Percentiles rank a stretch among this genome's conserved stretches.
phyloP scores from a whole-genome alignment of 2,797 vertebrate genomes.

The Choloepus didactylus region DNA sequence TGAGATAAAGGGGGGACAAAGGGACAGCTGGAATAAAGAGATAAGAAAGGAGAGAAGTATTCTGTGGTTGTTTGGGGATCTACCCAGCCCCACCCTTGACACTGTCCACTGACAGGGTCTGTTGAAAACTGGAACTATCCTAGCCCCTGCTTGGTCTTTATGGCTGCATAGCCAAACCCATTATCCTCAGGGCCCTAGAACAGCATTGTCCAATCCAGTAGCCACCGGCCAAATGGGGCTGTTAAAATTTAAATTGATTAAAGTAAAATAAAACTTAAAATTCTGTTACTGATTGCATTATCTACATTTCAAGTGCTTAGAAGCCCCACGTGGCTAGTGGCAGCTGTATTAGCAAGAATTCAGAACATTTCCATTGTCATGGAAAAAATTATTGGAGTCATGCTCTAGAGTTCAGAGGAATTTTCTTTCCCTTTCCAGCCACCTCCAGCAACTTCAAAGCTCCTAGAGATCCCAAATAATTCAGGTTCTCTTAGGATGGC shows the following conservation, averaged over 20 bases:
- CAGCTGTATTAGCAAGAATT: not conserved
- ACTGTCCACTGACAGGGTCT: not conserved
- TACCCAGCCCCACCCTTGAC: not conserved
- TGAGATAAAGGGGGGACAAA: conserved; percentile 41
- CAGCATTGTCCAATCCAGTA: too few relatives aligned
- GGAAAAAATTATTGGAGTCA: conserved; percentile 6
- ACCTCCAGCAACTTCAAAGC: conserved; percentile 36
- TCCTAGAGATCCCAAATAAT: not conserved
- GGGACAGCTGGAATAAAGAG: conserved; percentile 61
- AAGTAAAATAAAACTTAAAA: conserved; percentile 10
- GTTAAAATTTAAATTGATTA: too few relatives aligned
- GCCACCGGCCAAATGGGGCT: too few relatives aligned
- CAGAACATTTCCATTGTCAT: not conserved
- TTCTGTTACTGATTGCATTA: conserved; percentile 27
- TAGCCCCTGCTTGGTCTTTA: not conserved
- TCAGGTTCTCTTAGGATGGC: too few relatives aligned
- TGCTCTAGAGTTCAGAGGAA: conserved; percentile 46
- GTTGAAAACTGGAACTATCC: not conserved
- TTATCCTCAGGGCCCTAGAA: too few relatives aligned
- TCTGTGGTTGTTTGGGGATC: conserved; percentile 49
- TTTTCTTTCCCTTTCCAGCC: not conserved
- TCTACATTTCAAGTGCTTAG: conserved; percentile 20
- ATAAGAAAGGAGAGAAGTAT: conserved; percentile 51
- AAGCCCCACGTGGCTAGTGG: not conserved
- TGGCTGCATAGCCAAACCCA: not conserved